phyloP scores from a whole-genome alignment of 2,797 vertebrate genomes.

The Phylloscopus collybita region DNA sequence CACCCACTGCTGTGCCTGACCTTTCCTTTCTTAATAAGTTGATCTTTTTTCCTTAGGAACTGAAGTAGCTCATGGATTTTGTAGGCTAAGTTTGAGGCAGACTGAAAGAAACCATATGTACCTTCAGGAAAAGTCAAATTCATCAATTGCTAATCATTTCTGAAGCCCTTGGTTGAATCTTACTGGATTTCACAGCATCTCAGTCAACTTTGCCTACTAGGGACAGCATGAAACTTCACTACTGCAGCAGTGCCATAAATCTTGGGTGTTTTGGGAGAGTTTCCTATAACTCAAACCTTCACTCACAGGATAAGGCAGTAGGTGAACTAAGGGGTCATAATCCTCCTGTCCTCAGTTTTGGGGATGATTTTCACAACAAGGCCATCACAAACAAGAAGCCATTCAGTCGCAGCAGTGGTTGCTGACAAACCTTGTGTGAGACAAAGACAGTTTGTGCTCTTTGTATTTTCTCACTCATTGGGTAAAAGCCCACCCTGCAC shows the following conservation, averaged over 20 bases:
- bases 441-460: slow-evolving; percentile 14
- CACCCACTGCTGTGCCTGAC: neutral
- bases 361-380: neutral
- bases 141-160: neutral
- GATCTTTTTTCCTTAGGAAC: neutral
- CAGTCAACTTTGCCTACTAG: neutral
- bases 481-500: neutral
- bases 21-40: neutral
- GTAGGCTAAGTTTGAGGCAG: neutral
- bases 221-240: neutral
- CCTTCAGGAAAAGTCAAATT: neutral
- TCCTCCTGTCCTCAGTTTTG: neutral
- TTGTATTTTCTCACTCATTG: neutral
- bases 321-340: neutral
- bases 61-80: neutral
- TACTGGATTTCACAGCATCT: neutral
- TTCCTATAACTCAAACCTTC: neutral
- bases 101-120: neutral
- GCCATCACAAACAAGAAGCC: neutral
- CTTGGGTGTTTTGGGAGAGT: neutral
- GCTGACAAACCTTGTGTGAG: neutral
- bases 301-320: neutral
- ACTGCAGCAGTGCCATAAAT: neutral
- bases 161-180: neutral
- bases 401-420: neutral